Evolutionary conservation across 2,888 invertebrate species (phyloP).

Genomic region (Lepidochrysops patricia): DNA sequence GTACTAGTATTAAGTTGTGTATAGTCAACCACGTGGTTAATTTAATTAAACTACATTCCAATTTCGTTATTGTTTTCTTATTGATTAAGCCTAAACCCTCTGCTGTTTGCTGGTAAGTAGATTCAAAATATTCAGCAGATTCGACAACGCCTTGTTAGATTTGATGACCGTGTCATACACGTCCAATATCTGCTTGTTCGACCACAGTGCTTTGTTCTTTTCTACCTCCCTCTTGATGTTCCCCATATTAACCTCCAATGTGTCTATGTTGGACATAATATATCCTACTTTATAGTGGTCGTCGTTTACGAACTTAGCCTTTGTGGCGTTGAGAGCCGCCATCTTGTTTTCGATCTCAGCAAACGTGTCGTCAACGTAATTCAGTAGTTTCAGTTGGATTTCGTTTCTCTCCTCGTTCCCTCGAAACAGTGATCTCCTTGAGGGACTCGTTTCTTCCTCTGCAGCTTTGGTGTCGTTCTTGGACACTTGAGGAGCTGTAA

Average conservation of each 20-base stretch:
- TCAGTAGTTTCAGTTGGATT: constrained; percentile 33
- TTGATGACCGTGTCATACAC: constrained; percentile 36
- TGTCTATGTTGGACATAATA: constrained; percentile 40
- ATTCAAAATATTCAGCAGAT: constrained; percentile 30
- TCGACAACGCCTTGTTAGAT: constrained; percentile 27
- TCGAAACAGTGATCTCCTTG: constrained; percentile 15
- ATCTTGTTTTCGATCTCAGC: constrained; percentile 33
- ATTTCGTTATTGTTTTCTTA: no score
- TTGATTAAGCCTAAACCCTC: not conserved
- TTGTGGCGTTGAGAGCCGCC: constrained; percentile 26
- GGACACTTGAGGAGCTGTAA: not conserved
- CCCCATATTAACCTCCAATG: constrained; percentile 32
- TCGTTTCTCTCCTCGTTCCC: constrained; percentile 16
- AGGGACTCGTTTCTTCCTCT: constrained; percentile 9
- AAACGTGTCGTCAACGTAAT: constrained; percentile 33
- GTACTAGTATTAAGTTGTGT: no score
- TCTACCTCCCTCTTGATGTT: constrained; percentile 32
- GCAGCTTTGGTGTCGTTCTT: not conserved
- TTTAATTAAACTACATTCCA: no score
- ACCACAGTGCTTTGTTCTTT: constrained; percentile 27
- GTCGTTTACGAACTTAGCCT: constrained; percentile 26
- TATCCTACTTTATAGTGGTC: constrained; percentile 38
- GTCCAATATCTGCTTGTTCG: constrained; percentile 32
- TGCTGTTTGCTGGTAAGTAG: not conserved
- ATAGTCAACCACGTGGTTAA: no score